Conservation (phyloP, 1,140 invertebrate genomes). For the Bombus waltoni region DNA sequence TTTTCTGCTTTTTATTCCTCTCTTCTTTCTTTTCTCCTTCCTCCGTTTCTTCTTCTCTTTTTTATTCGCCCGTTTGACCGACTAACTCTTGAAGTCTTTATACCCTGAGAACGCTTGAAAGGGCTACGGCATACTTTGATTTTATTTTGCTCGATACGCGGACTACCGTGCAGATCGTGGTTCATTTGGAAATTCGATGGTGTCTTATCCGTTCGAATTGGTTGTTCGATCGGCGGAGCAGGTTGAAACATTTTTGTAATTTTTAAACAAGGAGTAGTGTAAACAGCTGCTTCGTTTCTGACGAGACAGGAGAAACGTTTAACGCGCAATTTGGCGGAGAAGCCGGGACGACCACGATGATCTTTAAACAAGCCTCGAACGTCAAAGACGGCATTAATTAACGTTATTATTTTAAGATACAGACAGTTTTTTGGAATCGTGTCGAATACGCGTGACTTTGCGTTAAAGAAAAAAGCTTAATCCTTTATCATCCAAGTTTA, state of each 20-base stretch:
- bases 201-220: too few relatives aligned
- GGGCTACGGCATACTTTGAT: slow-evolving; percentile 4
- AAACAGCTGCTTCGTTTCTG: too few relatives aligned
- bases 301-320: too few relatives aligned
- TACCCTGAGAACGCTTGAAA: background rate
- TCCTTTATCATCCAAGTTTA: too few relatives aligned
- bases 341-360: too few relatives aligned
- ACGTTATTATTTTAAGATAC: too few relatives aligned
- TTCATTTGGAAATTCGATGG: background rate
- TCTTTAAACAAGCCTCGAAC: too few relatives aligned
- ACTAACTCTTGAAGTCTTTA: slow-evolving; percentile 31
- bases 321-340: too few relatives aligned
- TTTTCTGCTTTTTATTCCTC: background rate
- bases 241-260: background rate
- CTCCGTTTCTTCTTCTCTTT: background rate
- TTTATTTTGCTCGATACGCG: slow-evolving; percentile 5
- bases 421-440: too few relatives aligned
- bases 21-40: background rate
- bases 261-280: background rate
- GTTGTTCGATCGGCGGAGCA: accelerated
- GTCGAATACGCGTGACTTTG: too few relatives aligned
- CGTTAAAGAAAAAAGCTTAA: too few relatives aligned
- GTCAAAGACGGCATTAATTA: too few relatives aligned
- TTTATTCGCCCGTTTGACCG: background rate
- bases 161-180: background rate